Conservation (phyloP, 2,888 invertebrate genomes). For the Eristalis intricaria region DNA sequence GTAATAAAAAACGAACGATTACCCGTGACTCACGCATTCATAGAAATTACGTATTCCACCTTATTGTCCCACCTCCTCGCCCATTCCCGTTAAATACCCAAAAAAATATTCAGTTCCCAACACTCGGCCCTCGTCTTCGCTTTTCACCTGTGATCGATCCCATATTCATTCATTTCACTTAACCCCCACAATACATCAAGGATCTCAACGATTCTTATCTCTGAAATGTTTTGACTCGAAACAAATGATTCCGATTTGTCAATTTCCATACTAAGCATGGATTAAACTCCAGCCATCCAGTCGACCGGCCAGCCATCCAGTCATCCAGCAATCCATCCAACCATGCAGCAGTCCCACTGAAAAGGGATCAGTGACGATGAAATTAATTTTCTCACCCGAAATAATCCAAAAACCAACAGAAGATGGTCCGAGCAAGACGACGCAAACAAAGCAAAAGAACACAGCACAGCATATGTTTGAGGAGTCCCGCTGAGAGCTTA, state of each 20-base stretch:
- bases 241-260: conserved; percentile 81
- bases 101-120: background rate
- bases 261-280: conserved; percentile 73
- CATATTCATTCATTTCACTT: conserved; percentile 44
- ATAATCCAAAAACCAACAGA: conserved; percentile 53
- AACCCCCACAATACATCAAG: conserved; percentile 56
- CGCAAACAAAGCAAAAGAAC: conserved; percentile 18
- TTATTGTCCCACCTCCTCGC: background rate
- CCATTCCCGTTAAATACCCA: background rate
- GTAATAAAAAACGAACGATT: background rate
- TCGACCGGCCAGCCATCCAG: background rate
- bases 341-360: conserved; percentile 14
- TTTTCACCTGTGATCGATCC: conserved; percentile 47
- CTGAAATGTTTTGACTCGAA: conserved; percentile 79
- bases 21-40: background rate
- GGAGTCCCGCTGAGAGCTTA: conserved; percentile 70
- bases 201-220: conserved; percentile 75
- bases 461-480: conserved; percentile 61
- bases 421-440: conserved; percentile 14
- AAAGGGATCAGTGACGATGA: conserved; percentile 62
- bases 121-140: background rate
- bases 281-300: conserved; percentile 49
- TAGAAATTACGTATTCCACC: background rate
- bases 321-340: background rate
- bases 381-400: conserved; percentile 69